Evolutionary conservation across 2,888 invertebrate genomes (phyloP), one percentile per base, ranked within the genome.

Genomic region (Phlogophora meticulosa): DNA sequence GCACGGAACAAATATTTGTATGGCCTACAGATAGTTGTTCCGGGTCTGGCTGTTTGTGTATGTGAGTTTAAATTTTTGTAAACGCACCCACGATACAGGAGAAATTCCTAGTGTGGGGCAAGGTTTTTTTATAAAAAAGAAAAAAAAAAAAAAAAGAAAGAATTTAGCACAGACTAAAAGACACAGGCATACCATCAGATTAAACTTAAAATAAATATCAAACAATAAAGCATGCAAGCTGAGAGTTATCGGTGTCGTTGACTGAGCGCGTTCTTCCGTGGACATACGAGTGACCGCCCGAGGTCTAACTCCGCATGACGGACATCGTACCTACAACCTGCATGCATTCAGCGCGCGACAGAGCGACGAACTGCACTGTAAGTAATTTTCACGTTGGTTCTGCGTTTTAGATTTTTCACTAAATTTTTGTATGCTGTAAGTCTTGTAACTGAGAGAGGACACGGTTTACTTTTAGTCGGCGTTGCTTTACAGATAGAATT

Each of bases 371-470:
- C 55, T 51, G 49, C 55, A 40, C 45, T 70, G 70, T 76, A 69
- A 72, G 69, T 69, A 76, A 69, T 69, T 60, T 69, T 61, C 51
- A 69, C 24, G 48, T 43, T 58, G 22, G 24, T 28, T 9, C 34
- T 45, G 32, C 38, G 42, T 51, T 34, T 22, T n/a, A 48, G 58
- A 10, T 67, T 59, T 65, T 75, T 36, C 13, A 2, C 15, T 2
- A 0, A 38, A 1, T 45, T 59, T 76, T 49, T 59, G 17, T 43
- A 11, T 59, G 22, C 38, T 58, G 32, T 40, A 13, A 40, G n/a
- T n/a, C n/a, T n/a, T n/a, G n/a, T n/a, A n/a, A n/a, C 55, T 34
- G 24, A 7, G 1, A 17, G n/a, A 11, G n/a, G 13, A 34, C 22
- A 7, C 24, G 51, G 40, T 11, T n/a, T 40, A 22, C 46, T 61